Evolutionary conservation across 2,113 vertebrate species (phyloP).

Genomic region (Piprites chloris): DNA sequence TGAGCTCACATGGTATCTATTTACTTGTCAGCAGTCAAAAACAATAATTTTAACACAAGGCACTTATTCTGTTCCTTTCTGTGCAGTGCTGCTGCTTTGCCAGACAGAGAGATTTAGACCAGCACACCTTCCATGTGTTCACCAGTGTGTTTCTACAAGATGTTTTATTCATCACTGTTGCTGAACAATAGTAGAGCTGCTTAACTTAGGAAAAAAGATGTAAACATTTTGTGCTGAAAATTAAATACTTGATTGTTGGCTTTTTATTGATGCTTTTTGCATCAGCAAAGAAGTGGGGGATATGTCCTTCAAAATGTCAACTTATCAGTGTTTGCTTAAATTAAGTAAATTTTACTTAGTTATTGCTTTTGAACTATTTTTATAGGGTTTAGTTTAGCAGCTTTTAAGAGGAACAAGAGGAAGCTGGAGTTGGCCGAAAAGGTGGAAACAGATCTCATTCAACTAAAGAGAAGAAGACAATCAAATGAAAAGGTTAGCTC

Average conservation of each 20-base stretch:
- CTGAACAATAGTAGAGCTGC: background rate
- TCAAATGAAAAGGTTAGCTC: conserved; percentile 90
- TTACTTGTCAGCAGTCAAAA: conserved; percentile 53
- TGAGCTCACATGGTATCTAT: conserved; percentile 36
- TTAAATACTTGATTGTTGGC: background rate
- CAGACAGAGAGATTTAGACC: background rate
- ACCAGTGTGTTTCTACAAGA: background rate
- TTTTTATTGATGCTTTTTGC: background rate
- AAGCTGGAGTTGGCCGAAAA: conserved; percentile 97
- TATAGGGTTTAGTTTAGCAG: conserved; percentile 96
- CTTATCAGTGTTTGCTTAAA: background rate
- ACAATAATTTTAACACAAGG: conserved; percentile 15
- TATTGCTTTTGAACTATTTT: conserved; percentile 58
- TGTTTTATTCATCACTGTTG: background rate
- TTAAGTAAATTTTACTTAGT: background rate
- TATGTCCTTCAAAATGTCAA: background rate
- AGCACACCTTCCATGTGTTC: conserved; percentile 5
- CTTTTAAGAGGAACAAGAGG: conserved; percentile 97
- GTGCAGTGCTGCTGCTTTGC: conserved; percentile 15
- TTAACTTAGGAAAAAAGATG: background rate
- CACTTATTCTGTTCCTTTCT: background rate
- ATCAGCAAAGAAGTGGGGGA: background rate
- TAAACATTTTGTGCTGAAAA: background rate
- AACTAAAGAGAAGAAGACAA: conserved; percentile 92
- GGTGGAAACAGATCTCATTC: conserved; percentile 89